Base-by-base conservation (phyloP, 2,888 invertebrate species). In the Therioaphis trifolii region DNA sequence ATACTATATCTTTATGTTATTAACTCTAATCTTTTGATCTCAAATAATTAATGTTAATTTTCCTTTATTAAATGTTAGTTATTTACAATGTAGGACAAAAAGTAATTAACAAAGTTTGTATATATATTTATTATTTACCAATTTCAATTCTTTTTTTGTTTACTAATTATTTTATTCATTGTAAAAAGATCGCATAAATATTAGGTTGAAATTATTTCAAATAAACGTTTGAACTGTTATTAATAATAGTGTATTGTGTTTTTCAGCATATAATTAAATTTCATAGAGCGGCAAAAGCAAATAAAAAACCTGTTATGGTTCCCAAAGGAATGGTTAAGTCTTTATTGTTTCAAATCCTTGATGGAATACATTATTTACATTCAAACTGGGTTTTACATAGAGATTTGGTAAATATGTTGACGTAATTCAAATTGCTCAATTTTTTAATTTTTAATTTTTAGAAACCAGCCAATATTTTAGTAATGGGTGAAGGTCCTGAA, bases 401-500 rank as follows among this genome's bases (percentile, higher is more conserved):
- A 89, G 98, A 98, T 92, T 91, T 98, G 91, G 95, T 94, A 90
- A 91, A 90, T 88, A 52, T 85, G 27, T 52, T 49, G 61, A 11
- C 46, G 35, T 69, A 55, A n/a, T 72, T 63, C 43, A 3, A 68
- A n/a, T 72, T 14, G 58, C 61, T 35, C 4, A 29, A 46, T 84
- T 66, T 69, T 35, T 78, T 43, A n/a, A 12, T 85, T 82, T 79
- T 84, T 24, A 43, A 27, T 77, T 85, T 84, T 69, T 89, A 96
- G 92, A 99, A 99, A 92, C 98, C 98, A 84, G 99, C 99, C 2
- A 99, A 99, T 89, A 99, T 99, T 88, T 91, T 99, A 85, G 98
- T 99, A n/a, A 99, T 99, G 98, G 99, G 99, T 11, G 99, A 99
- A 90, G 99, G 98, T 0, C 94, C 94, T 49, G 98, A 99, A 89